Conservation (phyloP, 2,797 vertebrate genomes). For the Schizopygopsis pylzovi region DNA sequence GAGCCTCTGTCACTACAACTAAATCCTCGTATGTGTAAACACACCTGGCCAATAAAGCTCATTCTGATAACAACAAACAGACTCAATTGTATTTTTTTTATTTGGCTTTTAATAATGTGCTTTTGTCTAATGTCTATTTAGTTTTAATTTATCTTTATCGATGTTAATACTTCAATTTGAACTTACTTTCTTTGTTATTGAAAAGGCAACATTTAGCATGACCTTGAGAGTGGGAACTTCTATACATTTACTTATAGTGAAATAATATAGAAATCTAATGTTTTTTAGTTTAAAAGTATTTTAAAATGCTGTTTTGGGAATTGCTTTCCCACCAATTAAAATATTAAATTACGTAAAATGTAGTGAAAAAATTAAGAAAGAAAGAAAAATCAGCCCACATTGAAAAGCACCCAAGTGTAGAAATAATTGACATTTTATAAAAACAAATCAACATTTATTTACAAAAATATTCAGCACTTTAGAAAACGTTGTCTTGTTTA, state of each 20-base stretch:
- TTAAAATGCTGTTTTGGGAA: not conserved
- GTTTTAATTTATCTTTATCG: too few relatives aligned
- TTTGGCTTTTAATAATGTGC: too few relatives aligned
- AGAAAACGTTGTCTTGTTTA: not conserved
- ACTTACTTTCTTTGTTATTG: not conserved
- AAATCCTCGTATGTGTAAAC: too few relatives aligned
- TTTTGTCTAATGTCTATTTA: not conserved
- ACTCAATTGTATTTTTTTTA: too few relatives aligned
- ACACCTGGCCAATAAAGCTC: too few relatives aligned
- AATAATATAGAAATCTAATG: not conserved
- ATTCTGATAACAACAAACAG: not conserved
- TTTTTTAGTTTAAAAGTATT: not conserved
- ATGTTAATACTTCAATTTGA: not conserved
- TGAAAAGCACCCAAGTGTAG: not conserved
- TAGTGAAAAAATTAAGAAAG: not conserved
- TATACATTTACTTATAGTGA: not conserved
- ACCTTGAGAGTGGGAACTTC: not conserved
- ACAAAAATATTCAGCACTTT: not conserved
- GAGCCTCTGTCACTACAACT: too few relatives aligned
- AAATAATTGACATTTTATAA: not conserved
- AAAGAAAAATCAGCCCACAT: not conserved
- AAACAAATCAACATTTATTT: constrained; percentile 5
- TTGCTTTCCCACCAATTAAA: not conserved
- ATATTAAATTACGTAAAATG: not conserved
- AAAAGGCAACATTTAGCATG: not conserved